Conservation (phyloP, 2,888 invertebrate species). For the Pseudococcus viburni region DNA sequence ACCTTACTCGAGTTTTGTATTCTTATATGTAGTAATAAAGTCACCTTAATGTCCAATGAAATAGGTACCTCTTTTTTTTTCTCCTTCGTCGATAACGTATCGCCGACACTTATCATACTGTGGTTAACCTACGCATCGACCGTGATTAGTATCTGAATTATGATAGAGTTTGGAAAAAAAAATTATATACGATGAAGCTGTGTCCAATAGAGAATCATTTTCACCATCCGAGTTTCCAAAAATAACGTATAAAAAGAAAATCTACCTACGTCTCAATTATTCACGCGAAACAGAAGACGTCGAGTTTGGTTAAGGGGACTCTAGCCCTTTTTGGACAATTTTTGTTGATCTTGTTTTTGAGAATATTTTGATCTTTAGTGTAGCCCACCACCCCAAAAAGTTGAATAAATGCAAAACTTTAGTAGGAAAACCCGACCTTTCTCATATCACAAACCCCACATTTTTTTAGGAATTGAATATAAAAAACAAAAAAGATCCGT, state of each 20-base stretch:
- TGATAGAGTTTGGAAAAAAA: not conserved
- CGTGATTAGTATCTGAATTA: constrained; percentile 2
- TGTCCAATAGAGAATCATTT: not conserved
- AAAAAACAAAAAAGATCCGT: too few species aligned
- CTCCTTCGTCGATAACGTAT: constrained; percentile 5
- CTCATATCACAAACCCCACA: too few species aligned
- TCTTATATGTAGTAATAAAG: not conserved
- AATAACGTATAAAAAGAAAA: constrained; percentile 1
- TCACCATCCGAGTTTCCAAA: not conserved
- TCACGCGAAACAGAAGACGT: not conserved
- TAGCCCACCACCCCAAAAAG: too few species aligned
- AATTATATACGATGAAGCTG: not conserved
- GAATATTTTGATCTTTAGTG: too few species aligned
- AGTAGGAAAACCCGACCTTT: too few species aligned
- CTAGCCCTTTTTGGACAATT: too few species aligned
- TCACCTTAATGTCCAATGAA: constrained; percentile 40
- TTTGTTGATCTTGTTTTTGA: too few species aligned
- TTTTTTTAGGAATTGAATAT: too few species aligned
- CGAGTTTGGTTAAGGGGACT: too few species aligned
- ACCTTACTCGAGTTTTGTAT: not conserved
- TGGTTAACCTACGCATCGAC: constrained; percentile 44
- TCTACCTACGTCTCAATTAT: not conserved
- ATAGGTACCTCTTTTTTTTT: not conserved
- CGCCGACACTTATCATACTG: constrained; percentile 15
- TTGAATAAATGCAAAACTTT: too few species aligned